Conservation (phyloP, 2,113 vertebrate species). For the Amazona guildingii region DNA sequence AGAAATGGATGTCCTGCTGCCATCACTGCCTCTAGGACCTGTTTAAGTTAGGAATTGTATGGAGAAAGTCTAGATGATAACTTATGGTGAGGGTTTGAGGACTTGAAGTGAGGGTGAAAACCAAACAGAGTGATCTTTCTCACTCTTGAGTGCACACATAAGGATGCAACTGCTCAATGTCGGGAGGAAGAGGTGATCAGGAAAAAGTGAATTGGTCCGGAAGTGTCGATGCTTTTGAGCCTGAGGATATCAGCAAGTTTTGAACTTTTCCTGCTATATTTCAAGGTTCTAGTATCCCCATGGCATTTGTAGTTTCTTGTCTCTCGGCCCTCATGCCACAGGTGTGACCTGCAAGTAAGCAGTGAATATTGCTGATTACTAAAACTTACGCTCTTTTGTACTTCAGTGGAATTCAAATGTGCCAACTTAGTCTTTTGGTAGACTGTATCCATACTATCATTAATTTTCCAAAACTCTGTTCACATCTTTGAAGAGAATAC, state of each 20-base stretch:
- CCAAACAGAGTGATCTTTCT: not conserved
- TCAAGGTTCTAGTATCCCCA: fast-evolving
- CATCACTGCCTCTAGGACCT: not conserved
- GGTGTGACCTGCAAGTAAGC: not conserved
- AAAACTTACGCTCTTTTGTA: not conserved
- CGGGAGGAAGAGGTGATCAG: not conserved
- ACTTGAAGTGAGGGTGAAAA: not conserved
- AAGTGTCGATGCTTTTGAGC: not conserved
- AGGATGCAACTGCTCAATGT: not conserved
- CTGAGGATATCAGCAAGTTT: not conserved
- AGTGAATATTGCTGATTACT: not conserved
- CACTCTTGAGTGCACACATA: not conserved
- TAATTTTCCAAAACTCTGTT: not conserved
- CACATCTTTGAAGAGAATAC: not conserved
- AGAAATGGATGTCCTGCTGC: not conserved
- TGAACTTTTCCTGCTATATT: not conserved
- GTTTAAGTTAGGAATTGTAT: not conserved
- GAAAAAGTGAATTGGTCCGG: not conserved
- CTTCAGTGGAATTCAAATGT: not conserved
- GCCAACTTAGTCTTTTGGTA: not conserved
- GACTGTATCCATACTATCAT: not conserved
- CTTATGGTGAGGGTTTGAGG: not conserved
- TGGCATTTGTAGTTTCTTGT: not conserved
- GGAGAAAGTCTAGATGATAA: not conserved
- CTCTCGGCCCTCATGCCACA: not conserved